These are phyloP conservation scores for Lydus trimaculatus DNA, from an alignment of 2,888 invertebrate genomes.

Conservation along the genomic window DNA sequence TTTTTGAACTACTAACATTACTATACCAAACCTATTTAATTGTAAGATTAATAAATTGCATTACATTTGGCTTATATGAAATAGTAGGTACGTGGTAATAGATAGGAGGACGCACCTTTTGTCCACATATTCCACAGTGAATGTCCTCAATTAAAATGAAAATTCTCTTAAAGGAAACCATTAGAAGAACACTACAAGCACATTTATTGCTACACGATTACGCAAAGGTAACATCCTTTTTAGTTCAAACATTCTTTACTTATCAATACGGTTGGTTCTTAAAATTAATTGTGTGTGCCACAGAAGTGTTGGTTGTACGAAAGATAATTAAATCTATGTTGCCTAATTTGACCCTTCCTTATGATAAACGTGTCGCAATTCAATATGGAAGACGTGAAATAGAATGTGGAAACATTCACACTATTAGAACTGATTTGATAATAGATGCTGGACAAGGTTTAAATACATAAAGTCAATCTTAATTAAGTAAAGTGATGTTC, in stretches of 20 bases:
- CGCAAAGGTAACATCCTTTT: background rate
- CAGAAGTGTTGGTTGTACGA: background rate
- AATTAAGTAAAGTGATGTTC: too few relatives aligned
- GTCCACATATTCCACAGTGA: background rate
- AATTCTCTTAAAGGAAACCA: background rate
- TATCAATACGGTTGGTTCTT: background rate
- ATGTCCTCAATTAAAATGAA: background rate
- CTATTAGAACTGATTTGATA: too few relatives aligned
- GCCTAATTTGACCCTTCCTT: too few relatives aligned
- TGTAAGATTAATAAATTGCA: background rate
- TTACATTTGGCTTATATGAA: background rate
- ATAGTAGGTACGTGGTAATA: background rate
- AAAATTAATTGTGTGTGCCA: background rate
- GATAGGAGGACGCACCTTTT: conserved; percentile 1
- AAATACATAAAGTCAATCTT: too few relatives aligned
- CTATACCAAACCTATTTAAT: background rate
- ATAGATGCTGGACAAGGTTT: too few relatives aligned
- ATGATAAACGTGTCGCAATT: too few relatives aligned
- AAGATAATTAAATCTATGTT: background rate
- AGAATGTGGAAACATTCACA: too few relatives aligned
- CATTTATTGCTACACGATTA: background rate
- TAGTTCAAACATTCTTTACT: background rate
- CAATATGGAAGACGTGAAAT: too few relatives aligned
- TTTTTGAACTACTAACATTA: background rate
- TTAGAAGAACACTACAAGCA: background rate